A percentile compares a stretch with the other conserved stretches of the same genome.
Conservation (phyloP, 2,113 vertebrate species). For the Pontoporia blainvillei region DNA sequence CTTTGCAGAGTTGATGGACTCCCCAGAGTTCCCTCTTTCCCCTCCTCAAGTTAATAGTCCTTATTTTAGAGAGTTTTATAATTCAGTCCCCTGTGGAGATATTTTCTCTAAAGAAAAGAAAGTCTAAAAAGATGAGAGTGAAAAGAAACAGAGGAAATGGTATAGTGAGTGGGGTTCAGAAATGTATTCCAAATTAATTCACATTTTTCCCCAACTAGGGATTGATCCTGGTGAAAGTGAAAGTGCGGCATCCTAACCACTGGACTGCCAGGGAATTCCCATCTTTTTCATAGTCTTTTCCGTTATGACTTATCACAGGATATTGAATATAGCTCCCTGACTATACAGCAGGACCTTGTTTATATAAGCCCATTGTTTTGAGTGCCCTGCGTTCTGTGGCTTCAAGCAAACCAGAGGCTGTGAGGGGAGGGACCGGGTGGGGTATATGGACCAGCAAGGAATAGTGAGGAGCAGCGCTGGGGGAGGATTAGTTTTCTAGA, state of each 20-base stretch:
- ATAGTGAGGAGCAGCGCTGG: not conserved
- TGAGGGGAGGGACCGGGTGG: not conserved
- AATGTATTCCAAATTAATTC: not conserved
- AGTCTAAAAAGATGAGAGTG: not conserved
- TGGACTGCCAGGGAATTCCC: not conserved
- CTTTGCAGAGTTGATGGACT: not conserved
- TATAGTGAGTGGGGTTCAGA: not conserved
- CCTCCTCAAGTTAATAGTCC: not conserved
- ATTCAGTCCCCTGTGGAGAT: not conserved
- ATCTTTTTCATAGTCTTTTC: not conserved
- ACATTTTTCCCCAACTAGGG: not conserved
- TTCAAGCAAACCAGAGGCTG: not conserved
- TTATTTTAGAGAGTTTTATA: not conserved
- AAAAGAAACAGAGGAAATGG: not conserved
- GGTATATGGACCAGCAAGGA: not conserved
- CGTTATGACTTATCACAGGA: not conserved
- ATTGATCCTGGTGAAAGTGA: not conserved
- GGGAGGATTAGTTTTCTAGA: fast-evolving
- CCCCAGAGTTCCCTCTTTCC: not conserved
- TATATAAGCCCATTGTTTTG: not conserved
- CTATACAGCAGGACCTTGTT: not conserved
- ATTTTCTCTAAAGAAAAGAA: not conserved
- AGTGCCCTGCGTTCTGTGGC: not conserved
- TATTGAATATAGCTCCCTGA: not conserved
- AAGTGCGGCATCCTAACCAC: not conserved